Base-by-base conservation (phyloP, 2,888 invertebrate genomes). In the Agrotis segetum region DNA sequence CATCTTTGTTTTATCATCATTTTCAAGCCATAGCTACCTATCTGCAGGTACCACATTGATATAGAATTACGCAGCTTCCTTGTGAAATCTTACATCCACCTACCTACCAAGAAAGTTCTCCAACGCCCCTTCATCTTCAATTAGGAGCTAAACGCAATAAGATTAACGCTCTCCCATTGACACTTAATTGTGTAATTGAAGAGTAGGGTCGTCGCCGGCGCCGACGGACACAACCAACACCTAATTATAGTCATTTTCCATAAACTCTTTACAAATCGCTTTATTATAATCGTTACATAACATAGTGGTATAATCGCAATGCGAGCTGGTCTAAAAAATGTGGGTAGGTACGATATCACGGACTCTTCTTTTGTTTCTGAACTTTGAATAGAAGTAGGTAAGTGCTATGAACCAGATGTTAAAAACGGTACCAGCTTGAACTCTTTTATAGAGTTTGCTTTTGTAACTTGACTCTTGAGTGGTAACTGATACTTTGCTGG, bases 151-250 rank as follows among this genome's bases (percentile, higher is more conserved):
- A 74, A 77, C 65, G 74, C 77, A 82, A 75, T 77, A 85, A 82
- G 85, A 88, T 85, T 84, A 84, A 85, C 83, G 82, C 82, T 78
- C 61, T 80, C 73, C 71, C 61, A 84, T 84, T 82, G 86, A 75
- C 77, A 77, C 68, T 66, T 79, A 85, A 88, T 86, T 84, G 78
- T 81, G 75, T 85, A 80, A 88, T 85, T 82, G 76, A 83, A 78
- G 78, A 72, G 78, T 69, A 53, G 71, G 66, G 68, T 52, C 29
- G 58, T 62, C 19, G 67, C 50, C 49, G 72, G 47, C 67, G 79
- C 69, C 76, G 59, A 62, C 67, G 70, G 68, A 68, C 65, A 47
- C 53, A 74, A 75, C 74, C 63, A 67, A 46, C 13, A 75, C 64
- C 74, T 83, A 77, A 84, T 82, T 74, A 77, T 66, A 74, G 71